Conservation (phyloP, 2,797 vertebrate species). For the Pangasius mekongensis region DNA sequence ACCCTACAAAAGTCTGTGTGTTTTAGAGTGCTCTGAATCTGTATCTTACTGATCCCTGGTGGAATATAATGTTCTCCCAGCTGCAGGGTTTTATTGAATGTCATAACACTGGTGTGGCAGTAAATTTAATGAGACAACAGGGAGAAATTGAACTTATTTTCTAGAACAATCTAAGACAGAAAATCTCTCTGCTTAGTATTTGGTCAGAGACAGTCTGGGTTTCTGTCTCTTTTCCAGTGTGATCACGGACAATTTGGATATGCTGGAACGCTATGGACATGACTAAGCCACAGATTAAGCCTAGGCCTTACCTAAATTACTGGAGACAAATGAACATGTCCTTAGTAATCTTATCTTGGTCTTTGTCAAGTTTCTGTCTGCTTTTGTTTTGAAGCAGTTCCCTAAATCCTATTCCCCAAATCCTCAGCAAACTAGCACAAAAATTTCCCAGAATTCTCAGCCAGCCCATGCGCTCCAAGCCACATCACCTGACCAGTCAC, state of each 20-base stretch:
- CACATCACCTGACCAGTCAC: not conserved
- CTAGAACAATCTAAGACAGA: slow-evolving; percentile 27
- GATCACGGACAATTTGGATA: slow-evolving; percentile 4
- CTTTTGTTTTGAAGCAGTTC: not conserved
- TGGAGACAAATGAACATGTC: not conserved
- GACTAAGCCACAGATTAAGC: not conserved
- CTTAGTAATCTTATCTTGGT: not conserved
- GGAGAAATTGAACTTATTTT: slow-evolving; percentile 12
- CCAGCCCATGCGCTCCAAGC: not conserved
- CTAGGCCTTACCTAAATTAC: not conserved
- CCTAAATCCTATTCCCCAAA: not conserved
- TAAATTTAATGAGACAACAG: slow-evolving; percentile 47
- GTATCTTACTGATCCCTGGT: slow-evolving; percentile 33
- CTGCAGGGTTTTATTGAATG: slow-evolving; percentile 50
- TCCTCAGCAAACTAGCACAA: not conserved
- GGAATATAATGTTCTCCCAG: slow-evolving; percentile 48
- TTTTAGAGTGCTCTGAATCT: slow-evolving; percentile 1
- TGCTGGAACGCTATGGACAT: not conserved
- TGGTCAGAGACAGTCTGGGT: not conserved
- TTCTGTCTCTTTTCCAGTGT: not conserved
- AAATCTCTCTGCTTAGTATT: slow-evolving; percentile 7
- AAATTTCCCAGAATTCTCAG: not conserved
- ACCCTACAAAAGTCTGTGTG: slow-evolving; percentile 15
- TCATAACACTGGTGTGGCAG: slow-evolving; percentile 43
- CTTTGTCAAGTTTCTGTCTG: slow-evolving; percentile 1